phyloP scores from a whole-genome alignment of 2,113 vertebrate species.

The Sapayoa aenigma region DNA sequence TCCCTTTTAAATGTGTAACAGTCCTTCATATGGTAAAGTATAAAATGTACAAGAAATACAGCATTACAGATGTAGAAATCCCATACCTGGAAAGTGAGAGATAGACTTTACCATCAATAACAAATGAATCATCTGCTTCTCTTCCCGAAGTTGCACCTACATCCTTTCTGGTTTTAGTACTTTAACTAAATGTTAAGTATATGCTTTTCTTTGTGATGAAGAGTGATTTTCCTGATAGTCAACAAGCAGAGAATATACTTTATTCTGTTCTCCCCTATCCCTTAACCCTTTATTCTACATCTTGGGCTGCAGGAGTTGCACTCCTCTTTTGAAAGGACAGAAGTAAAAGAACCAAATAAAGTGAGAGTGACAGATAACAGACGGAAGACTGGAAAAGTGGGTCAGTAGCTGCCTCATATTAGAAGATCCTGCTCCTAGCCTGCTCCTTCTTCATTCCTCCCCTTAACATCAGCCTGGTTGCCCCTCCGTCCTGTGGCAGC shows the following conservation, averaged over 20 bases:
- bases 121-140: background rate
- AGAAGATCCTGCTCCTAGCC: background rate
- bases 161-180: background rate
- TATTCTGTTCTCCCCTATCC: background rate
- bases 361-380: background rate
- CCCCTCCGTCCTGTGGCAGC: rapidly evolving
- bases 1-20: background rate
- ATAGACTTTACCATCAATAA: background rate
- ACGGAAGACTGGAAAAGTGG: background rate
- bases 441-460: background rate
- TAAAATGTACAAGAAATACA: background rate
- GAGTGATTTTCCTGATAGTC: background rate
- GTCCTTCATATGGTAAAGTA: background rate
- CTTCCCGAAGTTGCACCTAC: background rate
- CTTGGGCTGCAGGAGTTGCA: background rate
- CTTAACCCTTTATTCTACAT: background rate
- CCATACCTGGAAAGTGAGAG: background rate
- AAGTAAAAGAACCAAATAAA: background rate
- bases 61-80: background rate
- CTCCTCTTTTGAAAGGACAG: background rate
- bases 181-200: background rate
- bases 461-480: background rate
- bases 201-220: background rate
- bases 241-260: background rate
- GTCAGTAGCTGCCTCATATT: background rate